Evolutionary conservation across 1,140 invertebrate species (phyloP).

Genomic region (Euborellia annulipes): DNA sequence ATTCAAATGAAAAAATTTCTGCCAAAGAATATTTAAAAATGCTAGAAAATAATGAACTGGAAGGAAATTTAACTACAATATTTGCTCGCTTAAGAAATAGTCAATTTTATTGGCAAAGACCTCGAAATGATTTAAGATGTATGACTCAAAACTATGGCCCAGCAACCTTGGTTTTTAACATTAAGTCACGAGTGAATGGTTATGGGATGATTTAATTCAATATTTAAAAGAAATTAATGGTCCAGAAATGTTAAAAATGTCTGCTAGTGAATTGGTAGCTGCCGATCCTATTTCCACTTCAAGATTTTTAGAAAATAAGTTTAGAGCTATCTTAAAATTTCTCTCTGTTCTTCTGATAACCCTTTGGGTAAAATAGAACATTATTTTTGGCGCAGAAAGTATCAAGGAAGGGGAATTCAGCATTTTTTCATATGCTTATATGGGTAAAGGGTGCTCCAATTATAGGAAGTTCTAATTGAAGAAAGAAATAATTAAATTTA

Average conservation of each 20-base stretch:
- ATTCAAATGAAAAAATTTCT: conserved; percentile 15
- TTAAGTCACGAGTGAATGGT: conserved; percentile 24
- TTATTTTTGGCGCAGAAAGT: too few species aligned
- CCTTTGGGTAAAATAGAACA: too few species aligned
- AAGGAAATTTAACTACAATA: conserved; percentile 16
- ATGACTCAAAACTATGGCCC: conserved; percentile 23
- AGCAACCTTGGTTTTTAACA: conserved; percentile 26
- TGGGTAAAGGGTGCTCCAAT: too few species aligned
- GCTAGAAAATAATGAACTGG: conserved; percentile 15
- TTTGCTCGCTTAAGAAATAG: conserved; percentile 19
- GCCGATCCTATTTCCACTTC: conserved; percentile 20
- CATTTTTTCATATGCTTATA: too few species aligned
- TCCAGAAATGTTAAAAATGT: conserved; percentile 10
- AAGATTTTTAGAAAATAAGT: conserved; percentile 21
- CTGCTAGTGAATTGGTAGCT: conserved; percentile 18
- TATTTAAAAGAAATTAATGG: conserved; percentile 20
- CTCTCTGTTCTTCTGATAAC: too few species aligned
- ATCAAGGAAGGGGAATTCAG: too few species aligned
- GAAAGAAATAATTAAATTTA: too few species aligned
- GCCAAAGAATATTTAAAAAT: conserved; percentile 17
- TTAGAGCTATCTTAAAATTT: conserved; percentile 22
- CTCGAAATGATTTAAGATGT: conserved; percentile 18
- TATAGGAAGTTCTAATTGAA: too few species aligned
- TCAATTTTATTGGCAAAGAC: conserved; percentile 18
- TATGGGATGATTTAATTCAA: conserved; percentile 21